These are phyloP conservation scores for Dermatemys mawii DNA, from an alignment of 2,113 vertebrate species.

Conservation along the genomic window DNA sequence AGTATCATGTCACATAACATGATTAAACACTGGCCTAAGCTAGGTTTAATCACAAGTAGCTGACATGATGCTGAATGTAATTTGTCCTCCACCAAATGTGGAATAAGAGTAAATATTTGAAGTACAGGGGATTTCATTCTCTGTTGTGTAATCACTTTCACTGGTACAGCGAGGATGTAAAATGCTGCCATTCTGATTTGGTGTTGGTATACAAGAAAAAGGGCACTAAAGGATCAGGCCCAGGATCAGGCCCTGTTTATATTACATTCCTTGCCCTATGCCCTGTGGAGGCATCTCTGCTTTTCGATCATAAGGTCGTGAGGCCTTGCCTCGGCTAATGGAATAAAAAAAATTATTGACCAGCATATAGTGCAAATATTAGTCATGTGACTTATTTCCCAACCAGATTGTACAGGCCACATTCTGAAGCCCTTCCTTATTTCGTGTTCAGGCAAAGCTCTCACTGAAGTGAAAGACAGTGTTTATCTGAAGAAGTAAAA, in stretches of 20 bases:
- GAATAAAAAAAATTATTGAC: neutral
- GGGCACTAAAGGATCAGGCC: neutral
- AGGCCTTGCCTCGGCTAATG: neutral
- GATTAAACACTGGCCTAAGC: neutral
- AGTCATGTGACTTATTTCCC: neutral
- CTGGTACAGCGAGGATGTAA: accelerated
- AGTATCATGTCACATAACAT: neutral
- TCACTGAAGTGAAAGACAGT: neutral
- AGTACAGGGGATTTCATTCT: accelerated
- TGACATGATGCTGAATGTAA: neutral
- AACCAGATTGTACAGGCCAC: neutral
- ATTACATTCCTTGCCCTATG: accelerated
- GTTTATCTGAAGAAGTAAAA: constrained; percentile 22
- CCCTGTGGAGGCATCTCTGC: neutral
- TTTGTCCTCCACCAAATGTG: neutral
- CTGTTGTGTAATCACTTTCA: neutral
- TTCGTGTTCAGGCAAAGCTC: neutral
- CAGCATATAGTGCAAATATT: neutral
- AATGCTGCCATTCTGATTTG: neutral
- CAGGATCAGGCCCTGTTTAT: neutral
- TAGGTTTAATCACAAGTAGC: neutral
- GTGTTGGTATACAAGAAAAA: neutral
- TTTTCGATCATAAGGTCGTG: neutral
- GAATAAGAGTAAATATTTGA: neutral
- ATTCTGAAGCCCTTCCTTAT: neutral